Evolutionary conservation across 2,113 vertebrate genomes (phyloP).

Genomic region (Toxotes jaculatrix): DNA sequence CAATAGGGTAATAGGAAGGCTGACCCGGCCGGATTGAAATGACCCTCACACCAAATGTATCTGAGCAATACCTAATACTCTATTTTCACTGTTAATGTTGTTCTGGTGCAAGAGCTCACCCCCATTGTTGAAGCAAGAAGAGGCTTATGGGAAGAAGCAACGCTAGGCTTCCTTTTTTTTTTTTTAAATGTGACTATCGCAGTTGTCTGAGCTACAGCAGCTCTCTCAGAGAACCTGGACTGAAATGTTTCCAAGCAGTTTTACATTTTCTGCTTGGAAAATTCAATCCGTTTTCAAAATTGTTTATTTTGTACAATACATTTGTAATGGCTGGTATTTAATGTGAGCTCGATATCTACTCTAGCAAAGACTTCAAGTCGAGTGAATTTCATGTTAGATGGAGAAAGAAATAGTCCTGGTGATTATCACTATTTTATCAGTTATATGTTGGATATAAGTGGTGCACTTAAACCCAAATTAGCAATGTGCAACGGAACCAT

Average conservation of each 20-base stretch:
- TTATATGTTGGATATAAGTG: conserved; percentile 8
- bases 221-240: not conserved
- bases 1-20: conserved; percentile 64
- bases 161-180: not conserved
- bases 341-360: not conserved
- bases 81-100: conserved; percentile 42
- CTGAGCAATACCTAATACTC: conserved; percentile 38
- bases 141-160: conserved; percentile 9
- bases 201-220: not conserved
- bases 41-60: conserved; percentile 52
- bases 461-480: not conserved
- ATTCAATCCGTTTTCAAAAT: too few relatives aligned
- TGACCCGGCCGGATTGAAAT: conserved; percentile 65
- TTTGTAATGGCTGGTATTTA: conserved; percentile 22
- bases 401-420: conserved; percentile 14
- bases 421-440: conserved; percentile 14
- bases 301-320: not conserved
- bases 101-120: conserved; percentile 16
- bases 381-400: conserved; percentile 12
- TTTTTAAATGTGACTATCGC: not conserved
- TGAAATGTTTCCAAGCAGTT: not conserved
- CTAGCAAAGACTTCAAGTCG: not conserved
- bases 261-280: too few relatives aligned
- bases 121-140: conserved; percentile 27
- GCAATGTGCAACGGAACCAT: not conserved